Evolutionary conservation across 1,140 invertebrate genomes (phyloP).

Genomic region (Tribolium madens): DNA sequence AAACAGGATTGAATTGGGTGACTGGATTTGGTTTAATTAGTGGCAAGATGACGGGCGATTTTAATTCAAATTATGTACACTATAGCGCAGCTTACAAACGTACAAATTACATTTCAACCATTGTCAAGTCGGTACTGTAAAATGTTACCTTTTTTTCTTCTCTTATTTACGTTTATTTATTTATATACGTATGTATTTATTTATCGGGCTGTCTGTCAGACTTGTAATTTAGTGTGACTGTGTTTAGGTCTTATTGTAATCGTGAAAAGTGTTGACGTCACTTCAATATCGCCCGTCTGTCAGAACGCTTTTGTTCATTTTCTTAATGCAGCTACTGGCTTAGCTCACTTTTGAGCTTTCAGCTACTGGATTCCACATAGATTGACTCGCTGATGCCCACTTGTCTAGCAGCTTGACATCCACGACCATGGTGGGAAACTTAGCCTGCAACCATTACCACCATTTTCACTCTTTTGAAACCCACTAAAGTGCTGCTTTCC

Average conservation of each 20-base stretch:
- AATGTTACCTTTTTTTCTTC: slow-evolving; percentile 47
- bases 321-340: slow-evolving; percentile 51
- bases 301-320: slow-evolving; percentile 50
- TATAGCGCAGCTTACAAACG: slow-evolving; percentile 50
- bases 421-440: background rate
- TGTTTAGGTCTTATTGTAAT: slow-evolving; percentile 52
- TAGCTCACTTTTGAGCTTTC: slow-evolving; percentile 42
- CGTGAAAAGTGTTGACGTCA: slow-evolving; percentile 51
- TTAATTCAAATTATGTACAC: slow-evolving; percentile 54
- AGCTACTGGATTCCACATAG: slow-evolving; percentile 45
- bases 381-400: slow-evolving; percentile 44
- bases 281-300: slow-evolving; percentile 51
- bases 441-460: background rate
- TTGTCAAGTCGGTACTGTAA: slow-evolving; percentile 47
- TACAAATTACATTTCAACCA: slow-evolving; percentile 57
- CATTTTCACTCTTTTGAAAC: background rate
- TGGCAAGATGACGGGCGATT: slow-evolving; percentile 55
- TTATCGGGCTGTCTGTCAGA: slow-evolving; percentile 52
- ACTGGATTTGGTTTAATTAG: slow-evolving; percentile 55
- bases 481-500: no score
- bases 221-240: slow-evolving; percentile 54
- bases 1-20: slow-evolving; percentile 3
- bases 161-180: slow-evolving; percentile 41
- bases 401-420: slow-evolving; percentile 37
- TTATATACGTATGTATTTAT: slow-evolving; percentile 42